Base-by-base conservation (phyloP, 2,888 invertebrate genomes). In the Diarsia rubi region DNA sequence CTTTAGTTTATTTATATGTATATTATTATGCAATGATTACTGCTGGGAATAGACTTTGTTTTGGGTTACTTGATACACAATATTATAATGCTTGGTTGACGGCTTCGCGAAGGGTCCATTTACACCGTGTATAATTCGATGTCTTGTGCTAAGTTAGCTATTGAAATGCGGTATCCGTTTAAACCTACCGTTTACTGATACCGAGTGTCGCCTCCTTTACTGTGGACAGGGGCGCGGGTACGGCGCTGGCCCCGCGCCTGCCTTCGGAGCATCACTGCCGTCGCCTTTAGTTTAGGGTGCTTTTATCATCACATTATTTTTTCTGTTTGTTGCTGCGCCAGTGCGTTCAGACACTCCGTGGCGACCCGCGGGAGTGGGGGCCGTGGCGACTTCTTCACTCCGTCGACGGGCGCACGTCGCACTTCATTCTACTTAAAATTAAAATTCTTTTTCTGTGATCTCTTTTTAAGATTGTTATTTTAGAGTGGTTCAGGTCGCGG, bases 381-480 rank as follows among this genome's bases (percentile, higher is more conserved):
- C 12, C 2, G 5, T 5, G 42, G 9, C 24, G 21, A 3, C 16
- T 11, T 45, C 24, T 24, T 62, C 49, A 2, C 0, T 27, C 9
- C 42, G n/a, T 24, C 9, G 54, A 3, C 21, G 1, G 59, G 59
- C 14, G 54, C 67, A 9, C 31, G 42, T 27, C 59, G 24, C n/a
- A 63, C 57, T 67, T 66, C 75, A n/a, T 64, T 79, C 70, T 79
- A 81, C 79, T 79, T 75, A 42, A 79, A 81, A 75, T 59, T 24
- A 70, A 81, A 75, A 67, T 31, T 60, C 45, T 66, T 45, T 37
- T 47, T 73, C 67, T 64, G 49, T 59, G 52, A 73, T 42, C 45
- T 37, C 27, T 45, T 19, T 49, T 6, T 31, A 74, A 44, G 52
- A 66, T 66, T 2, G 31, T 24, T 5, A 42, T 27, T 59, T 12